Conservation (phyloP, 2,888 invertebrate species). For the Bimastos eiseni region DNA sequence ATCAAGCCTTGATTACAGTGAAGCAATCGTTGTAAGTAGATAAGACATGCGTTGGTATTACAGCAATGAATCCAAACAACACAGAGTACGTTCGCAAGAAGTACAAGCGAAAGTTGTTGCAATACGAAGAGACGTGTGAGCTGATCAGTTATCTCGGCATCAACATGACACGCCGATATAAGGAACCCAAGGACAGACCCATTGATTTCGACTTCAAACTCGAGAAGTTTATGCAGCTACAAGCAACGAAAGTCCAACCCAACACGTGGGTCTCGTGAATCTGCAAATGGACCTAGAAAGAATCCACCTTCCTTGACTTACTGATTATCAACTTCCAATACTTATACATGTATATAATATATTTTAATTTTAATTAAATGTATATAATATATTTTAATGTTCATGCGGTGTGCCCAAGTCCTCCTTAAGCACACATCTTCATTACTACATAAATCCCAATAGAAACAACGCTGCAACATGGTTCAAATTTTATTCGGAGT, state of each 20-base stretch:
- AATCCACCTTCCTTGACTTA: background rate
- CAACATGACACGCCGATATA: conserved; percentile 60
- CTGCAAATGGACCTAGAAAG: background rate
- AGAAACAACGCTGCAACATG: too few species aligned
- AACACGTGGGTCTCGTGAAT: background rate
- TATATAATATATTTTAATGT: background rate
- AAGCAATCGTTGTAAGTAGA: background rate
- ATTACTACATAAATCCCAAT: background rate
- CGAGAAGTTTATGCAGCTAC: conserved; percentile 51
- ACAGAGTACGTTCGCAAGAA: conserved; percentile 61
- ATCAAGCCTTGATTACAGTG: background rate
- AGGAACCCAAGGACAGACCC: conserved; percentile 57
- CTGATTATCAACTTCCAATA: background rate
- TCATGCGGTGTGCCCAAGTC: background rate
- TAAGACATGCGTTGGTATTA: conserved; percentile 34
- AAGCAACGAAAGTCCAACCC: conserved; percentile 10
- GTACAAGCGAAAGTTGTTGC: conserved; percentile 59
- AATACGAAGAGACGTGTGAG: conserved; percentile 61
- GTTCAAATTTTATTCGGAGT: too few species aligned
- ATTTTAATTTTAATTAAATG: background rate
- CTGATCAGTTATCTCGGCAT: conserved; percentile 60
- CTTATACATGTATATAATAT: background rate
- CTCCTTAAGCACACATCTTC: background rate
- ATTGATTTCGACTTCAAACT: conserved; percentile 60
- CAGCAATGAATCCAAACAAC: conserved; percentile 62